Conservation (phyloP, 1,140 invertebrate species). For the Aphelinus certus region DNA sequence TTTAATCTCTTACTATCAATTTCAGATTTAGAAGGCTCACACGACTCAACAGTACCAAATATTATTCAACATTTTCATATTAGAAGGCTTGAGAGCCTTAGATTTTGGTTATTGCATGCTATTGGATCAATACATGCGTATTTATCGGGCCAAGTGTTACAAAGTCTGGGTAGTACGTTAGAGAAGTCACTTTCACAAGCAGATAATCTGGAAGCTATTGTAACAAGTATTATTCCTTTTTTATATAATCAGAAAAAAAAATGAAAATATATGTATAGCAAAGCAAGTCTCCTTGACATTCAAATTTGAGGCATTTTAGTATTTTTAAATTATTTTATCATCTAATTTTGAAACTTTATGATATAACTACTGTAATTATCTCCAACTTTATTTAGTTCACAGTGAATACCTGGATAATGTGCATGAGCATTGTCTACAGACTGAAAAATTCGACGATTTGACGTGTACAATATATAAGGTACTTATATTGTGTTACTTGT, state of each 20-base stretch:
- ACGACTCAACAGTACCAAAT: slow-evolving; percentile 43
- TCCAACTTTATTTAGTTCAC: slow-evolving; percentile 50
- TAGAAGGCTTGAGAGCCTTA: slow-evolving; percentile 69
- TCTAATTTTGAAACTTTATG: background rate
- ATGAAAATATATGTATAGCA: background rate
- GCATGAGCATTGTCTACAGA: slow-evolving; percentile 62
- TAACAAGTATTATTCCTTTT: slow-evolving; percentile 53
- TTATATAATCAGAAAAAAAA: background rate
- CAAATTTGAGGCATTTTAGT: background rate
- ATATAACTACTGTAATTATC: slow-evolving; percentile 20
- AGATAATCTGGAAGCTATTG: slow-evolving; percentile 64
- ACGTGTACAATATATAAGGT: slow-evolving; percentile 59
- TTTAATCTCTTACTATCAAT: background rate
- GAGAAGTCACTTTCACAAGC: slow-evolving; percentile 62
- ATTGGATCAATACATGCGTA: slow-evolving; percentile 73
- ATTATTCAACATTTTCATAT: slow-evolving; percentile 56
- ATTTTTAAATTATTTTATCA: background rate
- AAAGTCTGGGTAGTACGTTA: slow-evolving; percentile 66
- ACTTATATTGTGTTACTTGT: background rate
- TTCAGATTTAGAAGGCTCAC: slow-evolving; percentile 58
- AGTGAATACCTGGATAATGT: slow-evolving; percentile 61
- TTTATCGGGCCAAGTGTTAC: slow-evolving; percentile 72
- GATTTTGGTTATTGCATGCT: slow-evolving; percentile 71
- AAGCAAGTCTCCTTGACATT: background rate
- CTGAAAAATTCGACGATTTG: slow-evolving; percentile 56